Percentiles rank a stretch among this genome's conserved stretches.
These are phyloP conservation scores for Macheiramphus alcinus DNA, from an alignment of 2,113 vertebrate genomes.

Conservation along the genomic window DNA sequence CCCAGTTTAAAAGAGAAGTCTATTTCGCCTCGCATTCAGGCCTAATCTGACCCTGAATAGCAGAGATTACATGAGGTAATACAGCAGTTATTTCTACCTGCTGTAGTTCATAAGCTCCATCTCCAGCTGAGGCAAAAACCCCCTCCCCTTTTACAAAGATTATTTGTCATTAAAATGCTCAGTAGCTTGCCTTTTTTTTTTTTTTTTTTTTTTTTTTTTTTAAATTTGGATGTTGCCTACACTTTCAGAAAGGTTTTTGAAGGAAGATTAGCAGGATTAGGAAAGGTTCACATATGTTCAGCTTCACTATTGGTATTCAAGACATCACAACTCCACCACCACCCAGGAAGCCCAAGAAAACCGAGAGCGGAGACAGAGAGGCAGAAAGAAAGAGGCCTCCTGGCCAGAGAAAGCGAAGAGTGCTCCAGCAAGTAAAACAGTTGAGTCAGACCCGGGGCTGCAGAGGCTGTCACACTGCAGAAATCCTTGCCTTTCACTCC, in stretches of 20 bases:
- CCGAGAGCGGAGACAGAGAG: not conserved
- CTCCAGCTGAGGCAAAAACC: conserved; percentile 67
- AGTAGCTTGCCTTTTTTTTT: conserved; percentile 27
- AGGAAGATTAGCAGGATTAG: conserved; percentile 99
- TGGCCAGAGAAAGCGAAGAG: not conserved
- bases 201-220: not conserved
- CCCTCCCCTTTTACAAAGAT: conserved; percentile 67
- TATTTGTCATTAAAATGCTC: conserved; percentile 81
- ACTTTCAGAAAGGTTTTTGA: conserved; percentile 86
- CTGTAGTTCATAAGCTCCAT: conserved; percentile 68
- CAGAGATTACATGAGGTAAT: conserved; percentile 72
- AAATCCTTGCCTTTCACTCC: not conserved
- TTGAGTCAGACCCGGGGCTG: not conserved
- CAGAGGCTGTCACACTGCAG: not conserved
- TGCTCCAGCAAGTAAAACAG: not conserved
- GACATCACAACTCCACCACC: conserved; percentile 79
- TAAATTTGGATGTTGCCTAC: conserved; percentile 83
- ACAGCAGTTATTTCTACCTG: conserved; percentile 75
- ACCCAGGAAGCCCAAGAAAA: conserved; percentile 81
- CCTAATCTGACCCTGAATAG: conserved; percentile 76
- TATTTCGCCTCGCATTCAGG: conserved; percentile 66
- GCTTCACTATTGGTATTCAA: conserved; percentile 92
- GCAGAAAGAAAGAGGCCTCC: not conserved
- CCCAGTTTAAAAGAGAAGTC: conserved; percentile 68
- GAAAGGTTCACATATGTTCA: conserved; percentile 96